A percentile compares a stretch with the other conserved stretches of the same genome.
Evolutionary conservation across 2,113 vertebrate genomes (phyloP).

Genomic region (Corythornis madagascariensis): DNA sequence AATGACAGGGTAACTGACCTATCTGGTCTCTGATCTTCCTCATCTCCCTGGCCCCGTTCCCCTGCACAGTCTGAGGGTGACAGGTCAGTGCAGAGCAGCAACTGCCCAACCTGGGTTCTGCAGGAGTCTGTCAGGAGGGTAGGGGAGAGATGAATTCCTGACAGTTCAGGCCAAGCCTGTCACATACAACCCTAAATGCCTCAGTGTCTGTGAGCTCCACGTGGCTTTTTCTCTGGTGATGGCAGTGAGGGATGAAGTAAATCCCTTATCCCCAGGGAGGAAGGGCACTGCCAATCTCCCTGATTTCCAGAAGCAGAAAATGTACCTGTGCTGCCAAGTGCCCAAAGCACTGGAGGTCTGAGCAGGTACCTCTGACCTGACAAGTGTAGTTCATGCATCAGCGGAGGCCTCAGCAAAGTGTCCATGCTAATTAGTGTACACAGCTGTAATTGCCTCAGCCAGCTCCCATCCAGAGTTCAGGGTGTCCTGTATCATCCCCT

Average conservation of each 20-base stretch:
- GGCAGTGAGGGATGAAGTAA: not conserved
- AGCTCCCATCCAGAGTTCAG: not conserved
- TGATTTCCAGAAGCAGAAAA: not conserved
- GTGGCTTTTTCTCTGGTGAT: not conserved
- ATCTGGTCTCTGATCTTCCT: not conserved
- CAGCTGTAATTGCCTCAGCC: not conserved
- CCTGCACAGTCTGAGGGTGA: not conserved
- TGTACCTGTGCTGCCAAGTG: not conserved
- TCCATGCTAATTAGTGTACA: not conserved
- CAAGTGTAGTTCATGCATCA: not conserved
- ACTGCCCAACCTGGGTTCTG: not conserved
- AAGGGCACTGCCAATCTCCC: not conserved
- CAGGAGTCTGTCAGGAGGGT: not conserved
- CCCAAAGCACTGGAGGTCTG: not conserved
- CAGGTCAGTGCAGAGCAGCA: not conserved
- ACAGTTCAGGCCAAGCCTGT: not conserved
- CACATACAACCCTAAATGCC: not conserved
- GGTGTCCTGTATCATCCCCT: not conserved
- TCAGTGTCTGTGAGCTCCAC: not conserved
- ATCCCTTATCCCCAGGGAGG: not conserved
- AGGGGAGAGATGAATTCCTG: not conserved
- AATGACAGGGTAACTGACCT: not conserved
- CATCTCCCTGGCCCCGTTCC: not conserved
- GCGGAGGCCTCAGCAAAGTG: not conserved
- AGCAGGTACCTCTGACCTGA: not conserved